Conservation (phyloP, 2,888 invertebrate genomes). For the Formica aserva region DNA sequence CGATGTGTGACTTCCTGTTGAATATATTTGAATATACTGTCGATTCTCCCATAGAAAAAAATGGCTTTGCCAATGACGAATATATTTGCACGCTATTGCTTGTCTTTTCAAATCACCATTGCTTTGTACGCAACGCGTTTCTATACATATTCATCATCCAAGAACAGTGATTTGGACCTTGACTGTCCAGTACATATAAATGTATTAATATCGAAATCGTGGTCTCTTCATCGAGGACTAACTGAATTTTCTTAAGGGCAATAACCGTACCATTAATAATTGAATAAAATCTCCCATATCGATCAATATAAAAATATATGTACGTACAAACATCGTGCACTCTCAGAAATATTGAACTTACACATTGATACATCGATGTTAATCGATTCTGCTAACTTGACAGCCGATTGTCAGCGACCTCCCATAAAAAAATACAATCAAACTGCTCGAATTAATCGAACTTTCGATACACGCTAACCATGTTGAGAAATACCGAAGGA, state of each 20-base stretch:
- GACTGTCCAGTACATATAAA: not conserved
- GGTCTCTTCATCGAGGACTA: not conserved
- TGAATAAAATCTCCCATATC: not conserved
- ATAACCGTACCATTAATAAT: not conserved
- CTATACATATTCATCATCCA: conserved; percentile 6
- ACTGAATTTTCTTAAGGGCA: not conserved
- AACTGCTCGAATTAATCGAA: not conserved
- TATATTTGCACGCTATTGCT: not conserved
- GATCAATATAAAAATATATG: not conserved
- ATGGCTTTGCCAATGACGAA: not conserved
- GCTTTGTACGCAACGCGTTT: not conserved
- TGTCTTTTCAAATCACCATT: not conserved
- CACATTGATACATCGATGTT: not conserved
- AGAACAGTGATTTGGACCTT: not conserved
- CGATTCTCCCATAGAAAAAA: not conserved
- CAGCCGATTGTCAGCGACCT: conserved; percentile 9
- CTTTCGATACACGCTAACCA: not conserved
- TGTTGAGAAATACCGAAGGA: not conserved
- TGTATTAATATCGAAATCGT: not conserved
- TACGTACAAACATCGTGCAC: no score
- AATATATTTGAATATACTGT: not conserved
- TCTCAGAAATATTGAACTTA: conserved; percentile 3
- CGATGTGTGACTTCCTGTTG: not conserved
- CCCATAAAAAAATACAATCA: not conserved
- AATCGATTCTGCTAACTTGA: conserved; percentile 40